Base-by-base conservation (phyloP, 1,140 invertebrate species). In the Euura lappo region DNA sequence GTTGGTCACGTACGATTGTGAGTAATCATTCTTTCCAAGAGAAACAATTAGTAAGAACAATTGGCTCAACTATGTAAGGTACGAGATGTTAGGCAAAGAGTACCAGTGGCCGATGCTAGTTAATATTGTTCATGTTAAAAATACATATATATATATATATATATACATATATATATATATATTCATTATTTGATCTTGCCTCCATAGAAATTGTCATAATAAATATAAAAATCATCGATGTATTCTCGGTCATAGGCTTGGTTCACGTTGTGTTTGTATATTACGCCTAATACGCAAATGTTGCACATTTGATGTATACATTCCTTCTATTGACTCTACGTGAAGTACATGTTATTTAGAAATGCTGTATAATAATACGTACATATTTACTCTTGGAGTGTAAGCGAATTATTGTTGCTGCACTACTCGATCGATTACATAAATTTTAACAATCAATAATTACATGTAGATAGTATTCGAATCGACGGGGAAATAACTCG, bases 161-260 rank as follows among this genome's bases (percentile, higher is more conserved):
- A 28, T 28, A 28, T 28, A 28, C 1, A 28, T 28, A 28, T 28
- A 28, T 1, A 28, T 28, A 28, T 28, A 28, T 28, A 28, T 28
- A 28, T 28, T 28, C 28, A 77, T 81, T 74, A 73, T 84, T 84
- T 84, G 77, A 81, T 86, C 85, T 86, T 86, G 83, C 83, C 85
- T 81, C 79, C 79, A 73, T 84, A 83, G 78, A 81, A 81, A 65
- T 76, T 77, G 79, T 79, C 74, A 60, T 60, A 6, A 60, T 11
- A 28, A 28, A 28, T 28, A 28, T 60, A 60, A 6, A 60, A 60
- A 60, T 60, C 51, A 60, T n/a, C 2, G 51, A 60, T 6, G 51
- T 60, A 60, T 60, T 60, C 51, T 11, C 13, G 51, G 51, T 60
- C 51, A n/a, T 60, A 60, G 13, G 51, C 28, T 28, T 60, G 51